phyloP scores from a whole-genome alignment of 1,140 invertebrate genomes.

The Paraescarpia echinospica region DNA sequence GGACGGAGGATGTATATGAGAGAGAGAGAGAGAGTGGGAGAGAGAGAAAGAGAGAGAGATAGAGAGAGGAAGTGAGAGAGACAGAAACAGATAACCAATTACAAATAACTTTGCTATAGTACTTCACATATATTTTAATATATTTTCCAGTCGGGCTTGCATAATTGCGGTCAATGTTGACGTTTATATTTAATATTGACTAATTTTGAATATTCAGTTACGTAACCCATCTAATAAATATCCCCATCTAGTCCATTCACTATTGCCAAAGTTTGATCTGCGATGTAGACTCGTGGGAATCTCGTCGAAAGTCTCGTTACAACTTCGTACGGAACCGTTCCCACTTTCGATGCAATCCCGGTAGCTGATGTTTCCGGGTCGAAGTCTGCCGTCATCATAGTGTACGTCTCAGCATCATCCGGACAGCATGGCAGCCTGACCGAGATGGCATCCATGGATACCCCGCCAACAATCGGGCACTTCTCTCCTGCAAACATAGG shows the following conservation, averaged over 20 bases:
- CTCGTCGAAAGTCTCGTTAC: constrained; percentile 32
- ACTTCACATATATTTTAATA: too few relatives aligned
- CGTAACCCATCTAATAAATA: constrained; percentile 8
- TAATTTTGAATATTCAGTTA: too few relatives aligned
- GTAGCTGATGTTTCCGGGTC: constrained; percentile 32
- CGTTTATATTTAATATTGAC: too few relatives aligned
- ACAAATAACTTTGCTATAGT: too few relatives aligned
- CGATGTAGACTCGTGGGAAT: constrained; percentile 35
- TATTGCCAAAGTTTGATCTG: neutral
- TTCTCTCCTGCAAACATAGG: constrained; percentile 28
- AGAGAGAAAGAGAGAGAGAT: too few relatives aligned
- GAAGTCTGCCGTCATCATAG: constrained; percentile 35
- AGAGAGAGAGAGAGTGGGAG: too few relatives aligned
- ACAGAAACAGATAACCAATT: too few relatives aligned
- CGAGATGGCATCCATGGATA: constrained; percentile 44
- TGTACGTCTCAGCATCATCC: constrained; percentile 29
- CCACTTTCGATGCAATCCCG: constrained; percentile 29
- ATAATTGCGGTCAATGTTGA: too few relatives aligned
- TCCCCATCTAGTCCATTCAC: neutral
- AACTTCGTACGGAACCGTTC: constrained; percentile 40
- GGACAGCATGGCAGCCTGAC: constrained; percentile 27
- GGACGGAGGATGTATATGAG: too few relatives aligned
- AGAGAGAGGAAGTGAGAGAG: too few relatives aligned
- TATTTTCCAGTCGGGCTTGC: too few relatives aligned
- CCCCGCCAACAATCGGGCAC: constrained; percentile 37